phyloP scores from a whole-genome alignment of 1,140 invertebrate species.

The Achatina immaculata region DNA sequence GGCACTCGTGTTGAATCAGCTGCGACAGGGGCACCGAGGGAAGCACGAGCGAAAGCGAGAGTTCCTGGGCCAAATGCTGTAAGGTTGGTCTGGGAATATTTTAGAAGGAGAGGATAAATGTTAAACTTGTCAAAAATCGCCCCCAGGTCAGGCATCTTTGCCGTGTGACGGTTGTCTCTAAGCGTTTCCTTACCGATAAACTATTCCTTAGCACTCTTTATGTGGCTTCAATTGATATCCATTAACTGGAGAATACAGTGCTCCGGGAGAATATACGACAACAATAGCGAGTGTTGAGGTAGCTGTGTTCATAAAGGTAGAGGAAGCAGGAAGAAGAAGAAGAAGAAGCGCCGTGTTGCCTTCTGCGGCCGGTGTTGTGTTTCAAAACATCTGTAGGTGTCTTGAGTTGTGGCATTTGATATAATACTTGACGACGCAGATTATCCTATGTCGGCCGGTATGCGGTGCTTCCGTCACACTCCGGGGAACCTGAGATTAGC shows the following conservation, averaged over 20 bases:
- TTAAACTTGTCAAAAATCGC: constrained; percentile 6
- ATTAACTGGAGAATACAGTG: not conserved
- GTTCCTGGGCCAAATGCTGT: not conserved
- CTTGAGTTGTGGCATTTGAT: constrained; percentile 3
- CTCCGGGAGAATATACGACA: not conserved
- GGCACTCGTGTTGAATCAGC: not conserved
- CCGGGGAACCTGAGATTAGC: not conserved
- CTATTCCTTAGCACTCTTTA: not conserved
- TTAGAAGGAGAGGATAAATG: not conserved
- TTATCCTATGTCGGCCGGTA: not conserved
- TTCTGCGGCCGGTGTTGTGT: not conserved
- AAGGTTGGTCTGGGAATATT: not conserved
- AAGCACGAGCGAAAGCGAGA: not conserved
- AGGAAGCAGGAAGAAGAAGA: no score
- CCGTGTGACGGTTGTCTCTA: not conserved
- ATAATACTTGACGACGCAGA: not conserved
- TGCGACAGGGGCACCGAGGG: not conserved
- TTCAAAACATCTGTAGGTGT: constrained; percentile 1
- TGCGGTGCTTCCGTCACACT: not conserved
- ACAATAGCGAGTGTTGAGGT: not conserved
- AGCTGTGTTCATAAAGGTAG: not conserved
- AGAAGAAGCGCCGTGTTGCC: not conserved
- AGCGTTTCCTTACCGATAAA: not conserved
- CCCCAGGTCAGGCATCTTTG: not conserved
- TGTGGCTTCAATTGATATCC: constrained; percentile 5